Base-by-base conservation (phyloP, 2,888 invertebrate genomes). In the Siphlonurus alternatus region DNA sequence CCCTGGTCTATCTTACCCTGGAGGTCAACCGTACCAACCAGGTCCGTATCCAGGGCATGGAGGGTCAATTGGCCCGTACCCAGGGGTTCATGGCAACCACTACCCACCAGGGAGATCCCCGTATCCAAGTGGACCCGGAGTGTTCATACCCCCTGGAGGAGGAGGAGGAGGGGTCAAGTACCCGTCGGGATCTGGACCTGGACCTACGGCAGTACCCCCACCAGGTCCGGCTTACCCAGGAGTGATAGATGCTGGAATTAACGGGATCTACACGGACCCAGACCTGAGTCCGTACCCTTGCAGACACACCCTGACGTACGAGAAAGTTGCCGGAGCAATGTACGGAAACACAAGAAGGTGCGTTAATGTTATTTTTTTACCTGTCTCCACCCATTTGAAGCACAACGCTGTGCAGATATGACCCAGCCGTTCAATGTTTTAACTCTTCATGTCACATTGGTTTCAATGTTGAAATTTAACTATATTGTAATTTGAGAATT, bases 321-420 rank as follows among this genome's bases (percentile, higher is more conserved):
- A 75, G 65, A 75, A 74, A 68, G 70, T 74, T 25, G 71, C 73
- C 62, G 74, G 74, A 24, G 72, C 73, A 23, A 72, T 73, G 25
- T 73, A 72, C 65, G 69, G 71, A 20, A 71, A 71, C 54, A 71
- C 72, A 2, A 69, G 71, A 65, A 71, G 73, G 73, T 74, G 68
- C 69, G 67, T n/a, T 56, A 5, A 23, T 23, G 19, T 7, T 25
- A 25, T 53, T 24, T 24, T 20, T n/a, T 25, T 53, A 25, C 53
- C 1, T 1, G 20, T 61, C 19, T 24, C n/a, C 3, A 10, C 19
- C 19, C 24, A 59, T 20, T 10, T 23, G 18, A 59, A 3, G 15
- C 19, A 2, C n/a, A 53, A n/a, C 53, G n/a, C 53, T 19, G 19
- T 19, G 1, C n/a, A n/a, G n/a, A n/a, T n/a, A n/a, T n/a, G n/a